A percentile compares a stretch with the other conserved stretches of the same genome.
phyloP scores from a whole-genome alignment of 2,797 vertebrate species.

The Myotis findleyi region DNA sequence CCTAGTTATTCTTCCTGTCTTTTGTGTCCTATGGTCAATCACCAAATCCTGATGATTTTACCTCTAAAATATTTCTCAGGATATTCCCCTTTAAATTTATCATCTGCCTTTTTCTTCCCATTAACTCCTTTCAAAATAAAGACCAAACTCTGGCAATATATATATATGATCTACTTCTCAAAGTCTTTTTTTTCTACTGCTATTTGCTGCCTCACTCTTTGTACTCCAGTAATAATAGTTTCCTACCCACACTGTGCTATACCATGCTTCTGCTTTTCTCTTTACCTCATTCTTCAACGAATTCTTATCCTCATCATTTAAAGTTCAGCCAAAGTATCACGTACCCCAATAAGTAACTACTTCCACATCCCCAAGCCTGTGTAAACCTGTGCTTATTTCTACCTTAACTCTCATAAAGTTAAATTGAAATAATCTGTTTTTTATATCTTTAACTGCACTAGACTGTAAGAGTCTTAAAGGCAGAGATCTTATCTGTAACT shows the following conservation, averaged over 20 bases:
- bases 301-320: slow-evolving; percentile 22
- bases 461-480: slow-evolving; percentile 46
- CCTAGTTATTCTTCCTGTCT: neutral
- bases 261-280: neutral
- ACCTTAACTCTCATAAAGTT: slow-evolving; percentile 21
- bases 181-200: neutral
- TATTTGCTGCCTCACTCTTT: neutral
- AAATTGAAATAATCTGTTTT: slow-evolving; percentile 46
- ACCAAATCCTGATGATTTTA: slow-evolving; percentile 25
- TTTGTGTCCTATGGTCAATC: neutral
- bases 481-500: slow-evolving; percentile 5
- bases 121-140: slow-evolving; percentile 44
- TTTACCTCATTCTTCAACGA: slow-evolving; percentile 49
- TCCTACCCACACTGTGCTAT: neutral
- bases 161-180: neutral
- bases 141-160: neutral
- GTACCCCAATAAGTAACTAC: slow-evolving; percentile 27
- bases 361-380: neutral
- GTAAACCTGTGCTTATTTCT: slow-evolving; percentile 25
- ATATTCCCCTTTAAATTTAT: slow-evolving; percentile 26
- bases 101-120: slow-evolving; percentile 46
- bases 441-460: slow-evolving; percentile 35
- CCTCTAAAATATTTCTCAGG: slow-evolving; percentile 27
- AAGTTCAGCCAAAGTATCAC: slow-evolving; percentile 23
- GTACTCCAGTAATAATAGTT: neutral